A percentile compares a stretch with the other conserved stretches of the same genome.
Conservation (phyloP, 2,113 vertebrate species). For the Sylvicapra grimmia region DNA sequence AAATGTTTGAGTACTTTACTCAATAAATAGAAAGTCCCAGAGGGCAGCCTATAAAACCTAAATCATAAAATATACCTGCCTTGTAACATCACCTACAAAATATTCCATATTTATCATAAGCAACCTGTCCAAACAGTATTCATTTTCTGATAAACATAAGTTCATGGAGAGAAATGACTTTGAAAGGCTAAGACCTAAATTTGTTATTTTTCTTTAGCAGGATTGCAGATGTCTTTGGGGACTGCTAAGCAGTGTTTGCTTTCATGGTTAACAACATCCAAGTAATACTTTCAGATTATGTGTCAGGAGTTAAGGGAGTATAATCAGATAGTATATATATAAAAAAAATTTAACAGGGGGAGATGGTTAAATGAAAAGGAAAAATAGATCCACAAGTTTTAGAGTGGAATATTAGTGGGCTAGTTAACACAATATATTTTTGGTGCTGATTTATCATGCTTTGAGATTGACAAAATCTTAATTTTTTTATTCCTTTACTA, state of each 20-base stretch:
- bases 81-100: neutral
- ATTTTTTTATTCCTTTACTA: neutral
- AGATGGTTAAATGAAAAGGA: neutral
- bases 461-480: neutral
- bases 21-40: neutral
- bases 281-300: constrained; percentile 44
- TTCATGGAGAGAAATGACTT: constrained; percentile 32
- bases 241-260: neutral
- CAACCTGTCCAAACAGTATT: neutral
- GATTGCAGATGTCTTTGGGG: neutral
- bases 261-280: constrained; percentile 39
- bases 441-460: neutral
- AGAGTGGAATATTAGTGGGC: neutral
- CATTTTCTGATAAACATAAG: constrained; percentile 45
- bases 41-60: neutral
- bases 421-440: neutral
- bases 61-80: neutral
- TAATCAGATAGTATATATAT: neutral
- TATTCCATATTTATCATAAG: neutral
- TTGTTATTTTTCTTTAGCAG: constrained; percentile 16
- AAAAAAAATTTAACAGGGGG: neutral
- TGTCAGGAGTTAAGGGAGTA: neutral
- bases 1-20: neutral
- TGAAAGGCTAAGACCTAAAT: constrained; percentile 36
- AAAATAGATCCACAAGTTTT: neutral